Evolutionary conservation across 2,113 vertebrate genomes (phyloP).

Genomic region (Dicrurus megarhynchus): DNA sequence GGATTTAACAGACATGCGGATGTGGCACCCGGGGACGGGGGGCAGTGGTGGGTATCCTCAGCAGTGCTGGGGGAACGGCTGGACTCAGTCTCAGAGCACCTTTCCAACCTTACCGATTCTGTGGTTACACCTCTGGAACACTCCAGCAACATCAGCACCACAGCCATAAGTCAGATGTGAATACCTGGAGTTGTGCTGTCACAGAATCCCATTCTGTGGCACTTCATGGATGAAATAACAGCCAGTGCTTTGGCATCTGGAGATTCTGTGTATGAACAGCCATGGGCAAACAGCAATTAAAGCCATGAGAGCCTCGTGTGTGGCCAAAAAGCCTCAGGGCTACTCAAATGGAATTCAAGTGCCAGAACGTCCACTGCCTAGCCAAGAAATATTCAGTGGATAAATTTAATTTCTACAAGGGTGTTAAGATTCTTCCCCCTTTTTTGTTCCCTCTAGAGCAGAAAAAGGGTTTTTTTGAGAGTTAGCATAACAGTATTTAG

Average conservation of each 20-base stretch:
- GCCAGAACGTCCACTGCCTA: background rate
- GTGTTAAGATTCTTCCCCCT: background rate
- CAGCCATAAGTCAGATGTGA: background rate
- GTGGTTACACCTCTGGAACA: background rate
- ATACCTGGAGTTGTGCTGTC: background rate
- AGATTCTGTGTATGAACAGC: background rate
- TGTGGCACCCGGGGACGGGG: background rate
- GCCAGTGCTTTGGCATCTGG: background rate
- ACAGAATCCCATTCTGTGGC: background rate
- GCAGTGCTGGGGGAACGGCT: accelerated
- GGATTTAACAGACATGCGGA: background rate
- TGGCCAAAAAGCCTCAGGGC: background rate
- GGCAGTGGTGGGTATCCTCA: background rate
- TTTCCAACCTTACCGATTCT: background rate
- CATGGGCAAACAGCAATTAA: background rate
- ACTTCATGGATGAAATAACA: background rate
- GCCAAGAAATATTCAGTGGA: background rate
- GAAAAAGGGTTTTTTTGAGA: background rate
- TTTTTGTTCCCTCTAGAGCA: background rate
- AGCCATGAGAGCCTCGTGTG: background rate
- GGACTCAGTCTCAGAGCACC: background rate
- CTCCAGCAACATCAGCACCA: background rate
- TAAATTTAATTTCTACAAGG: background rate
- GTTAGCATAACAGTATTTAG: background rate
- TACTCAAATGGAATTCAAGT: background rate